A percentile compares a stretch with the other conserved stretches of the same genome.
These are phyloP conservation scores for Pterocles orientalis DNA, from an alignment of 2,113 vertebrate species.

Conservation along the genomic window DNA sequence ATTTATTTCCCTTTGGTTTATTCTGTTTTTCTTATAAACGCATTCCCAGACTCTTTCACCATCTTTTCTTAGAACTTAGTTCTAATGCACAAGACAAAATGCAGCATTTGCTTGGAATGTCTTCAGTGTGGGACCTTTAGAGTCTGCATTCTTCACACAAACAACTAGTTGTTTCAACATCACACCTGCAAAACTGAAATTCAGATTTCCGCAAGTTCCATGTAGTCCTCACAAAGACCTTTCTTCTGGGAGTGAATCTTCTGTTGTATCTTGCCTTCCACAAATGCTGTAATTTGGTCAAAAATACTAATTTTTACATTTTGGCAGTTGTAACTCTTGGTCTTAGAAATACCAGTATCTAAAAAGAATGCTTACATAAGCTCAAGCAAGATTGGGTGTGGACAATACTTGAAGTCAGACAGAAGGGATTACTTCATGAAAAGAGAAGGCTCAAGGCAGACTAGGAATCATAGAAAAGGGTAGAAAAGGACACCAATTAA, in stretches of 20 bases:
- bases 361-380: background rate
- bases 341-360: background rate
- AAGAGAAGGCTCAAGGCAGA: background rate
- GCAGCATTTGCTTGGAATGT: background rate
- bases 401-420: background rate
- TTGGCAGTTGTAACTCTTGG: background rate
- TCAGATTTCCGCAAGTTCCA: background rate
- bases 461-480: background rate
- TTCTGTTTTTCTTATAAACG: background rate
- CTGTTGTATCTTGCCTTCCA: background rate
- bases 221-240: background rate
- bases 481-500: background rate
- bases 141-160: rapidly evolving
- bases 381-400: background rate
- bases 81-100: background rate
- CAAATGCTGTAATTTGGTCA: background rate
- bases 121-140: background rate
- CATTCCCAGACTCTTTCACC: background rate
- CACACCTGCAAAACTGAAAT: background rate
- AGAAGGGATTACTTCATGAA: background rate
- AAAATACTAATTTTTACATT: background rate
- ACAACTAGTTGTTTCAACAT: background rate
- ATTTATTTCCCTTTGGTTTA: background rate
- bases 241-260: background rate
- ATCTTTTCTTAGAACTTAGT: background rate